Percentiles rank a stretch among this genome's conserved stretches.
Evolutionary conservation across 1,140 invertebrate species (phyloP).

Genomic region (Drosophila takahashii): DNA sequence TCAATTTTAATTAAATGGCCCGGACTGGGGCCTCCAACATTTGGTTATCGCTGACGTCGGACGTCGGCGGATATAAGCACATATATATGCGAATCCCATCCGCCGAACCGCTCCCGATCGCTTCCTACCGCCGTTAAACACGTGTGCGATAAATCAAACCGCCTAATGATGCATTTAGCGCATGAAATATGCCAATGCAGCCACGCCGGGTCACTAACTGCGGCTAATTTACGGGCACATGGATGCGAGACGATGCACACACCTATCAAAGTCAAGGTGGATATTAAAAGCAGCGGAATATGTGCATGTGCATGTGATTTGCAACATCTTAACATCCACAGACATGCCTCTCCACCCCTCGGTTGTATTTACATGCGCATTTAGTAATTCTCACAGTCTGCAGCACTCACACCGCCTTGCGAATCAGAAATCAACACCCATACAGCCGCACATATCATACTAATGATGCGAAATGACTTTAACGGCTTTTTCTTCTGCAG

Average conservation of each 20-base stretch:
- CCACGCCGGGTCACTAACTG: slow-evolving; percentile 78
- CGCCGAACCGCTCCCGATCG: neutral
- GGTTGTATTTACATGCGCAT: slow-evolving; percentile 56
- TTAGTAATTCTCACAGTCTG: slow-evolving; percentile 73
- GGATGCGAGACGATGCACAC: slow-evolving; percentile 23
- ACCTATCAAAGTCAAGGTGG: slow-evolving; percentile 83
- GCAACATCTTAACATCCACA: slow-evolving; percentile 11
- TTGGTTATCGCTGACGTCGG: slow-evolving; percentile 16
- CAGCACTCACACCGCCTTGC: slow-evolving; percentile 9
- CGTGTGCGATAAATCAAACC: slow-evolving; percentile 73
- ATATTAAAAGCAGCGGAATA: slow-evolving; percentile 74
- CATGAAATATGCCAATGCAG: slow-evolving; percentile 80
- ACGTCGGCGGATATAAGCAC: slow-evolving; percentile 10
- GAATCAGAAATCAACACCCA: slow-evolving; percentile 71
- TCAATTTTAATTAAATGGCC: slow-evolving; percentile 52
- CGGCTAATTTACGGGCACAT: slow-evolving; percentile 74
- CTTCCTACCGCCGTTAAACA: slow-evolving; percentile 30
- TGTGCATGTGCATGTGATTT: slow-evolving; percentile 21
- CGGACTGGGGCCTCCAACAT: neutral
- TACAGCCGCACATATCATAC: slow-evolving; percentile 75
- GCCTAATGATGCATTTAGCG: slow-evolving; percentile 81
- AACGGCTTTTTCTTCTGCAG: slow-evolving; percentile 63
- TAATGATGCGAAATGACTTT: slow-evolving; percentile 84
- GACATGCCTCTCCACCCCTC: slow-evolving; percentile 7
- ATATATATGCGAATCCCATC: slow-evolving; percentile 4